Evolutionary conservation across 64 coral and sea anemone species (phyloP).

Genomic region (Acropora yongei): DNA sequence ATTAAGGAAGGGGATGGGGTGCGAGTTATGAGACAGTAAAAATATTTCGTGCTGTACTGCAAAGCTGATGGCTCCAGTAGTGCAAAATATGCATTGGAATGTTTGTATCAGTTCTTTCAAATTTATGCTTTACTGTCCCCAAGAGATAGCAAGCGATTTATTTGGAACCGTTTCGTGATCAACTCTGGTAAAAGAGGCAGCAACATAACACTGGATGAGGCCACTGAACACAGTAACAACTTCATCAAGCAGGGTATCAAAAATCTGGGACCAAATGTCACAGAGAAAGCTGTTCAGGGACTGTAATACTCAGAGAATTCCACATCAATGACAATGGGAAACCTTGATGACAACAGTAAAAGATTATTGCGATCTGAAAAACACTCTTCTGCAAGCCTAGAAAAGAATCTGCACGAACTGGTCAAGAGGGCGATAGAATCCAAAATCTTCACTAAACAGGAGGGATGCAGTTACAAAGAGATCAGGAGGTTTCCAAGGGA

Average conservation of each 20-base stretch:
- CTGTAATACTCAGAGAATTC: constrained; percentile 34
- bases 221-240: constrained; percentile 67
- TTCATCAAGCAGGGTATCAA: constrained; percentile 53
- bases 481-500: neutral
- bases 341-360: constrained; percentile 34
- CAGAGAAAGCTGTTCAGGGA: constrained; percentile 41
- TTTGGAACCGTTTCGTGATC: constrained; percentile 45
- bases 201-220: constrained; percentile 69
- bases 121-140: constrained; percentile 13
- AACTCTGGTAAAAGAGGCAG: constrained; percentile 30
- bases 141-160: constrained; percentile 29
- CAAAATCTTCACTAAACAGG: constrained; percentile 14
- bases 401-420: constrained; percentile 35
- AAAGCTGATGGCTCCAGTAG: constrained; percentile 64
- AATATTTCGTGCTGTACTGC: constrained; percentile 72
- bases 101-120: constrained; percentile 50
- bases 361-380: constrained; percentile 24
- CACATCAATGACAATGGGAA: constrained; percentile 31
- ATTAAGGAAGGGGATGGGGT: constrained; percentile 74
- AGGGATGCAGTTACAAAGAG: constrained; percentile 13
- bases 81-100: constrained; percentile 24
- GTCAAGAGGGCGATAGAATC: constrained; percentile 44
- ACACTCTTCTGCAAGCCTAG: neutral
- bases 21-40: constrained; percentile 62
- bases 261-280: constrained; percentile 66